Conservation (phyloP, 2,113 vertebrate species). For the Fregata magnificens region DNA sequence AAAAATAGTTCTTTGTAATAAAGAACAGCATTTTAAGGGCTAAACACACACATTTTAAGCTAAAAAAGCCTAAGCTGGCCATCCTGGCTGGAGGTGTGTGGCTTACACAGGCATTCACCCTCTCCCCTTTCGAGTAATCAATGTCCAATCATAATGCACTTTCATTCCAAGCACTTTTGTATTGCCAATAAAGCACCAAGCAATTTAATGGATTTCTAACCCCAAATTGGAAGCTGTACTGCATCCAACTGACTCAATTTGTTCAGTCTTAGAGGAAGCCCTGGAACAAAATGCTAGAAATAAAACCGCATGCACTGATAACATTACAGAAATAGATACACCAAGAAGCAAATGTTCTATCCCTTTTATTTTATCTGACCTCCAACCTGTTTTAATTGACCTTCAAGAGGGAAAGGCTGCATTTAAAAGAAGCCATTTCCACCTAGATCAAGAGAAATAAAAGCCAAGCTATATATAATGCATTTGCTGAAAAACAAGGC, state of each 20-base stretch:
- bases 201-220: slow-evolving; percentile 66
- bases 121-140: background rate
- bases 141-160: slow-evolving; percentile 41
- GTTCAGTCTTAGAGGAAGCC: slow-evolving; percentile 38
- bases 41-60: background rate
- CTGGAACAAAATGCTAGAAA: slow-evolving; percentile 46
- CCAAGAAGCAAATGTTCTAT: slow-evolving; percentile 28
- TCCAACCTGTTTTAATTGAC: slow-evolving; percentile 14
- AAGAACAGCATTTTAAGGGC: background rate
- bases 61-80: background rate
- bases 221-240: slow-evolving; percentile 37
- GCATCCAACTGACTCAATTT: slow-evolving; percentile 30
- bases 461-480: background rate
- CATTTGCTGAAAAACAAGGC: background rate
- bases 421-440: slow-evolving; percentile 6
- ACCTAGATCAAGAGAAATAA: background rate
- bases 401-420: background rate
- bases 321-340: slow-evolving; percentile 55
- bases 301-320: slow-evolving; percentile 34
- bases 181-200: slow-evolving; percentile 33
- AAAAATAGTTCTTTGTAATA: slow-evolving; percentile 2
- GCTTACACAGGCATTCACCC: slow-evolving; percentile 1
- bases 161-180: slow-evolving; percentile 5
- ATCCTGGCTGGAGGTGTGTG: background rate
- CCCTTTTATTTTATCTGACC: slow-evolving; percentile 45